phyloP scores from a whole-genome alignment of 2,113 vertebrate species.

The Elanus axillaris region DNA sequence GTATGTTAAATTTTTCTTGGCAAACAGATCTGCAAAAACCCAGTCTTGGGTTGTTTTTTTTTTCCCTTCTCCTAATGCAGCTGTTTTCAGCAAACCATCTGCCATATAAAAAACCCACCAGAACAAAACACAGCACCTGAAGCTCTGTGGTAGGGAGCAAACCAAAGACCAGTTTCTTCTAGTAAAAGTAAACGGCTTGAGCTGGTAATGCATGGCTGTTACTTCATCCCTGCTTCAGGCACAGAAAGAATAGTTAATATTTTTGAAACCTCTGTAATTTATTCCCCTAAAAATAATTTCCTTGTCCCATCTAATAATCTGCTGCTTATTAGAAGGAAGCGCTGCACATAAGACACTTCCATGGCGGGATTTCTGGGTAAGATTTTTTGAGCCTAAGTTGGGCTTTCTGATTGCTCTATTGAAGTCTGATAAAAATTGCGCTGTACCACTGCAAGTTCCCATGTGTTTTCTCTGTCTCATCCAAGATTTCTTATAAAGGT shows the following conservation, averaged over 20 bases:
- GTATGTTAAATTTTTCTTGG: not conserved
- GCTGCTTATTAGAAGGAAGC: constrained; percentile 7
- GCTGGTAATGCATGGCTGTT: not conserved
- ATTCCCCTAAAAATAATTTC: constrained; percentile 36
- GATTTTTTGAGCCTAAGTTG: constrained; percentile 35
- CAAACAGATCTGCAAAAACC: not conserved
- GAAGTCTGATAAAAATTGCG: constrained; percentile 51
- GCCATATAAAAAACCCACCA: not conserved
- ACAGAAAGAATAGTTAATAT: not conserved
- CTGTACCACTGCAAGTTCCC: not conserved
- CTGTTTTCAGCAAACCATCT: constrained; percentile 34
- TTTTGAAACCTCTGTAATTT: constrained; percentile 38
- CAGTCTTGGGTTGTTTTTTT: not conserved
- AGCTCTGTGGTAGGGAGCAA: not conserved
- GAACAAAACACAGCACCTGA: constrained; percentile 33
- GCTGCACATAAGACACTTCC: not conserved
- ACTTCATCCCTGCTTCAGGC: not conserved
- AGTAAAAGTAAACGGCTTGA: not conserved
- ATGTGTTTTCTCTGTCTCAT: constrained; percentile 42
- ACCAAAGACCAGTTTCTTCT: not conserved
- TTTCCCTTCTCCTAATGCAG: not conserved
- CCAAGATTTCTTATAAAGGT: constrained; percentile 47
- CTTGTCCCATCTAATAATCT: constrained; percentile 21
- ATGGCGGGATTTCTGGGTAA: constrained; percentile 29
- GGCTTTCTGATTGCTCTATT: constrained; percentile 53